phyloP scores from a whole-genome alignment of 2,113 vertebrate genomes.

The Morone saxatilis region DNA sequence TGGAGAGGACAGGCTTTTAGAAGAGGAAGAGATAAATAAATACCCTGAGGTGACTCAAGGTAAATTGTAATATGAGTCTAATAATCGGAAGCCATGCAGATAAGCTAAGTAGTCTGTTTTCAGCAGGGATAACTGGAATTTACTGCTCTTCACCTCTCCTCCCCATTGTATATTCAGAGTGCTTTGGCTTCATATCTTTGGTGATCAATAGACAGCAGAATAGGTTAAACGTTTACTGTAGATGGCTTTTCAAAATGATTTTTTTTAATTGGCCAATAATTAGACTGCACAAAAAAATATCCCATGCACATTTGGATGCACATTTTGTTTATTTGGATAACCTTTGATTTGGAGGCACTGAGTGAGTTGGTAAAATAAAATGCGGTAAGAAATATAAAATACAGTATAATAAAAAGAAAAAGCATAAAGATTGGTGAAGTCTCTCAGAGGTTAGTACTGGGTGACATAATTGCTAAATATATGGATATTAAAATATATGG shows the following conservation, averaged over 20 bases:
- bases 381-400: neutral
- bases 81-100: conserved; percentile 49
- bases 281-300: neutral
- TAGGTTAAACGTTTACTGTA: neutral
- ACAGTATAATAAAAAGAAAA: neutral
- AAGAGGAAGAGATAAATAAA: conserved; percentile 56
- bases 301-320: neutral
- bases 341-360: neutral
- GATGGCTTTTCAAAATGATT: neutral
- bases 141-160: neutral
- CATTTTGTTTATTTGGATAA: neutral
- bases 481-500: neutral
- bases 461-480: neutral
- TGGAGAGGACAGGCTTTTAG: conserved; percentile 30
- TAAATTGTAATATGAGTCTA: conserved; percentile 48
- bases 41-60: conserved; percentile 26
- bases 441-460: neutral
- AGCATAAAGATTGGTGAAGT: neutral
- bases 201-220: neutral
- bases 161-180: neutral
- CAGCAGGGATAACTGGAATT: conserved; percentile 19
- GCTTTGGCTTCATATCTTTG: neutral
- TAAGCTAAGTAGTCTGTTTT: conserved; percentile 51
- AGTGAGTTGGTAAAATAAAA: neutral
- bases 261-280: too few relatives aligned